Percentiles rank a stretch among this genome's conserved stretches.
Conservation (phyloP, 2,888 invertebrate species). For the Cerceris ruficornis region DNA sequence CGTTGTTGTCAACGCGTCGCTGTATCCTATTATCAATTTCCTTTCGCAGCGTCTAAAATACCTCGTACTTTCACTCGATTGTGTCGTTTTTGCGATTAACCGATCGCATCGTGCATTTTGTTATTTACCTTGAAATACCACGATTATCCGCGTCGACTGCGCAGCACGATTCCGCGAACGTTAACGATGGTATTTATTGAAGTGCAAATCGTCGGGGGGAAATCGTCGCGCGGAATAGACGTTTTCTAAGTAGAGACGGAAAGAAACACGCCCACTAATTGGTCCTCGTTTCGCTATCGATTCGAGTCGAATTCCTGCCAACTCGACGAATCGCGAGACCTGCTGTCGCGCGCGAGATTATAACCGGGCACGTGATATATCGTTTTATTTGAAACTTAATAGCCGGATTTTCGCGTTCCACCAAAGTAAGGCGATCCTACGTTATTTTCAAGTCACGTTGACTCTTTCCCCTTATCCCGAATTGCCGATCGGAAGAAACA, state of each 20-base stretch:
- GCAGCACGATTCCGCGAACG: background rate
- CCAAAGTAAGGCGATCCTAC: background rate
- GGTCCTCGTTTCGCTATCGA: constrained; percentile 19
- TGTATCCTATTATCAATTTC: constrained; percentile 44
- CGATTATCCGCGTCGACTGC: background rate
- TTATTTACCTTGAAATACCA: constrained; percentile 39
- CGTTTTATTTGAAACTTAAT: constrained; percentile 12
- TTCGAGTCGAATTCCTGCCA: constrained; percentile 38
- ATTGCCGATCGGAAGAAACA: too few relatives aligned
- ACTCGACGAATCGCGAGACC: constrained; percentile 10
- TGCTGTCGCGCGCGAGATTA: constrained; percentile 16
- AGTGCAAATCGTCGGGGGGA: background rate
- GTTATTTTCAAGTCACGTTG: too few relatives aligned
- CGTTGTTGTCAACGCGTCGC: background rate
- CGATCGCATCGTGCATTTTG: constrained; percentile 26
- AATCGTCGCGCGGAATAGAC: background rate
- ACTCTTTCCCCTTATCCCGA: too few relatives aligned
- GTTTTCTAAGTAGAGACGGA: background rate
- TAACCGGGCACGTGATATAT: constrained; percentile 31
- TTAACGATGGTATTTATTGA: background rate
- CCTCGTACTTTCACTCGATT: constrained; percentile 58
- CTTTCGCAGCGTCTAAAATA: constrained; percentile 15
- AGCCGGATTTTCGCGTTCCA: constrained; percentile 9
- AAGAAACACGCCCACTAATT: constrained; percentile 42
- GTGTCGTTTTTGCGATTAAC: constrained; percentile 19